A percentile compares a stretch with the other conserved stretches of the same genome.
Evolutionary conservation across 64 coral and sea anemone genomes (phyloP).

Genomic region (Catalaphyllia jardinei): DNA sequence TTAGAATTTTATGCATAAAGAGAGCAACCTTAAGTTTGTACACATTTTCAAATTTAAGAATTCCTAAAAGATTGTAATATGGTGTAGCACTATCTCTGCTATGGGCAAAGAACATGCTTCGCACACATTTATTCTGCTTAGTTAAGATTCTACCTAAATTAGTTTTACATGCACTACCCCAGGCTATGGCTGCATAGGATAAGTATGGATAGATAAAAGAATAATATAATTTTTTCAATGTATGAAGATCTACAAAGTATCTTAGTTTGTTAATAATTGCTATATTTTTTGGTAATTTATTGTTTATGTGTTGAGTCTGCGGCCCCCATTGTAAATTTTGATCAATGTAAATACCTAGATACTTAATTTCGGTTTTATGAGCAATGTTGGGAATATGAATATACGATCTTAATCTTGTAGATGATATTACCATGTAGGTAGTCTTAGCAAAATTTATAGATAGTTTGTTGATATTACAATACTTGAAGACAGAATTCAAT

Average conservation of each 20-base stretch:
- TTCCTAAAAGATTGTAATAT: not conserved
- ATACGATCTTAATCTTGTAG: not conserved
- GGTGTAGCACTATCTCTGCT: not conserved
- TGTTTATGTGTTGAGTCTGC: not conserved
- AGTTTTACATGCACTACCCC: not conserved
- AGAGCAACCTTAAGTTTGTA: too few species aligned
- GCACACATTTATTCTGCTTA: constrained; percentile 1
- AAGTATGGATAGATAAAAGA: not conserved
- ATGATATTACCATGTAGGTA: constrained; percentile 24
- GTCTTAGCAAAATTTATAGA: constrained; percentile 26
- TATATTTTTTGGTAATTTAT: not conserved
- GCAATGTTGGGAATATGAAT: not conserved
- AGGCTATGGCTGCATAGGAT: not conserved
- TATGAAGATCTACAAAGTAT: not conserved
- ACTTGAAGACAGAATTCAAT: not conserved
- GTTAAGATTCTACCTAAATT: too few species aligned
- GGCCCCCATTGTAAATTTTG: not conserved
- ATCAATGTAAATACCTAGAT: not conserved
- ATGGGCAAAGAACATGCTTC: not conserved
- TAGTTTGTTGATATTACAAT: constrained; percentile 26
- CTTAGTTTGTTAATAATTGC: not conserved
- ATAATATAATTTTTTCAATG: not conserved
- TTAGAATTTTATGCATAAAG: not conserved
- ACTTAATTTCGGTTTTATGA: not conserved
- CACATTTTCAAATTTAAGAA: not conserved